Conservation (phyloP, 2,113 vertebrate genomes). For the Mastomys natalensis region DNA sequence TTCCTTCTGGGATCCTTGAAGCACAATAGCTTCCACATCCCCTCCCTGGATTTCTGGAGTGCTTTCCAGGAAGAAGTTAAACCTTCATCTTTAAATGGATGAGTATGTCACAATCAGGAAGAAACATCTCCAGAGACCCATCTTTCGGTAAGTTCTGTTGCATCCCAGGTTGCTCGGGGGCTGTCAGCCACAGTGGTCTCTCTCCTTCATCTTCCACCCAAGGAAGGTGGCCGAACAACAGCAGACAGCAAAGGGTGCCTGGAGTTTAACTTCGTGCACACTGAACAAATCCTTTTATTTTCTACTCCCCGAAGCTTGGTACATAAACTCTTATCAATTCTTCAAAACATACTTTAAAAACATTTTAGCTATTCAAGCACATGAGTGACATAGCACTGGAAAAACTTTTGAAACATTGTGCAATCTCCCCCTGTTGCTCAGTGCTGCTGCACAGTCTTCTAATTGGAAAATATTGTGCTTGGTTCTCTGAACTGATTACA, state of each 20-base stretch:
- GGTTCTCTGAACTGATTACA: conserved; percentile 78
- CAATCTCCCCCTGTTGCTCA: conserved; percentile 79
- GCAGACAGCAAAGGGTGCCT: conserved; percentile 28
- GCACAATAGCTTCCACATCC: conserved; percentile 86
- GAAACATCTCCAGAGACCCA: conserved; percentile 94
- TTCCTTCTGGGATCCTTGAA: conserved; percentile 82
- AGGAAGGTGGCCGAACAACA: conserved; percentile 38
- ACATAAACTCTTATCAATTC: conserved; percentile 42
- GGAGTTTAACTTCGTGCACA: conserved; percentile 46
- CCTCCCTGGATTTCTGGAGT: conserved; percentile 84
- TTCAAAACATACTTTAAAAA: conserved; percentile 73
- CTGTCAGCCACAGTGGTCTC: conserved; percentile 48
- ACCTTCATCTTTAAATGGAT: conserved; percentile 92
- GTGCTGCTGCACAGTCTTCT: conserved; percentile 79
- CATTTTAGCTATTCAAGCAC: conserved; percentile 71
- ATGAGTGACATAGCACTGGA: conserved; percentile 73
- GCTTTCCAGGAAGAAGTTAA: conserved; percentile 86
- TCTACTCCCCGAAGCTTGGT: conserved; percentile 57
- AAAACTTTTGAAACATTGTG: conserved; percentile 72
- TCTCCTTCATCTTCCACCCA: conserved; percentile 60
- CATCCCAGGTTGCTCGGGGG: conserved; percentile 51
- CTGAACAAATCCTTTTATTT: conserved; percentile 39
- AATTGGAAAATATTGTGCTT: conserved; percentile 77
- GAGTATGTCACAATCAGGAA: conserved; percentile 94
- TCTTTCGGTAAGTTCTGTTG: conserved; percentile 93